These are phyloP conservation scores for Macheiramphus alcinus DNA, from an alignment of 2,113 vertebrate genomes.

Conservation along the genomic window DNA sequence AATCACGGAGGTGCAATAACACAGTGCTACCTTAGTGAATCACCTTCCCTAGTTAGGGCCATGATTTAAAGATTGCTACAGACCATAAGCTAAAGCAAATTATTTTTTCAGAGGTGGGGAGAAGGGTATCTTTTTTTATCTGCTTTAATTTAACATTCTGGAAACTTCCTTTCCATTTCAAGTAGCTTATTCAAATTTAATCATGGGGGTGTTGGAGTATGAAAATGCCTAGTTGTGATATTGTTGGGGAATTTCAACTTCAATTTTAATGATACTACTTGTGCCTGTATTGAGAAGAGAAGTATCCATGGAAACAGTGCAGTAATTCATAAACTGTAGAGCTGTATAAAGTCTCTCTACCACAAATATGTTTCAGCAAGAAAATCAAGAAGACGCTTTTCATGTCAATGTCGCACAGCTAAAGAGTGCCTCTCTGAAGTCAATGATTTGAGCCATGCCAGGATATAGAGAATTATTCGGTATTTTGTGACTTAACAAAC, in stretches of 20 bases:
- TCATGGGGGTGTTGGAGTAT: neutral
- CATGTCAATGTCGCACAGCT: neutral
- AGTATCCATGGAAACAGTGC: conserved; percentile 44
- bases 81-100: neutral
- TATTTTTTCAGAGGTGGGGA: neutral
- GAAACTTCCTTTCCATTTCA: neutral
- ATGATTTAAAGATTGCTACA: neutral
- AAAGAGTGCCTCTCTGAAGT: neutral
- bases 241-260: neutral
- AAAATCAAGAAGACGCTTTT: neutral
- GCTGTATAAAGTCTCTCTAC: neutral
- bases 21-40: neutral
- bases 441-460: neutral
- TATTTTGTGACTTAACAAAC: conserved; percentile 1
- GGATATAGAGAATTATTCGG: neutral
- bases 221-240: neutral
- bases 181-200: neutral
- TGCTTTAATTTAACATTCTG: neutral
- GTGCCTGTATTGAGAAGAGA: neutral
- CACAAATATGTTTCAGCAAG: neutral
- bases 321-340: conserved; percentile 32
- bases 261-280: neutral
- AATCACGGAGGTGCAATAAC: neutral
- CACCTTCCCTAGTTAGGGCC: neutral
- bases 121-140: neutral